phyloP scores from a whole-genome alignment of 1,140 invertebrate species.

The Drosophila cardini region DNA sequence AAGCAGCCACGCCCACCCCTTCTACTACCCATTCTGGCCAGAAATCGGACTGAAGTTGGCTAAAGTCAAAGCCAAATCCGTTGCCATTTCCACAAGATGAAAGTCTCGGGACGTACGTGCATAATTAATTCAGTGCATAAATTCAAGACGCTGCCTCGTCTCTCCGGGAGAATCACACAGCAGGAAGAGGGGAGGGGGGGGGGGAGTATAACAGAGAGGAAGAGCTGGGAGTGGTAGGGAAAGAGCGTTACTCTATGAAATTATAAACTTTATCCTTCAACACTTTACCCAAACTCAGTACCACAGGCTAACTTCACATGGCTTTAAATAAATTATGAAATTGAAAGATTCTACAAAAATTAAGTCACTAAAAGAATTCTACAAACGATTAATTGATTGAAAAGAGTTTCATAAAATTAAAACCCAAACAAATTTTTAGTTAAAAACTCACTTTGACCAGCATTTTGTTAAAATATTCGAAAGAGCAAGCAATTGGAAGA shows the following conservation, averaged over 20 bases:
- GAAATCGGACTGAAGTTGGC: conserved; percentile 18
- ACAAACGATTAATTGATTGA: background rate
- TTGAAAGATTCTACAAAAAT: conserved; percentile 39
- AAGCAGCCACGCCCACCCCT: conserved; percentile 58
- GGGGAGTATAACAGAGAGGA: too few species aligned
- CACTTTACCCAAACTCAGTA: conserved; percentile 37
- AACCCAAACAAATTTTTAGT: too few species aligned
- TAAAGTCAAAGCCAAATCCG: conserved; percentile 26
- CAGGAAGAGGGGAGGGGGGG: conserved; percentile 9
- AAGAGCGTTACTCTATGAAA: conserved; percentile 62
- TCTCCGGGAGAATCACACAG: background rate
- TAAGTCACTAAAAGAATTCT: background rate
- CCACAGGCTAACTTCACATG: conserved; percentile 45
- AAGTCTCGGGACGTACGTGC: conserved; percentile 68
- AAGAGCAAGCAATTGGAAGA: too few species aligned
- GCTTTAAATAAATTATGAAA: conserved; percentile 73
- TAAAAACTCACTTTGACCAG: too few species aligned
- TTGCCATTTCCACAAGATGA: conserved; percentile 20
- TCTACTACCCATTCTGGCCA: background rate
- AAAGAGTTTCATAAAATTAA: too few species aligned
- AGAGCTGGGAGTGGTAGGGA: too few species aligned
- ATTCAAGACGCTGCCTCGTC: conserved; percentile 71
- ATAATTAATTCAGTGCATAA: conserved; percentile 83
- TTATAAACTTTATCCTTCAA: conserved; percentile 80
- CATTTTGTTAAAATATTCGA: too few species aligned